Percentiles rank a stretch among this genome's conserved stretches.
These are phyloP conservation scores for Acrossocheilus fasciatus DNA, from an alignment of 2,797 vertebrate species.

Conservation along the genomic window DNA sequence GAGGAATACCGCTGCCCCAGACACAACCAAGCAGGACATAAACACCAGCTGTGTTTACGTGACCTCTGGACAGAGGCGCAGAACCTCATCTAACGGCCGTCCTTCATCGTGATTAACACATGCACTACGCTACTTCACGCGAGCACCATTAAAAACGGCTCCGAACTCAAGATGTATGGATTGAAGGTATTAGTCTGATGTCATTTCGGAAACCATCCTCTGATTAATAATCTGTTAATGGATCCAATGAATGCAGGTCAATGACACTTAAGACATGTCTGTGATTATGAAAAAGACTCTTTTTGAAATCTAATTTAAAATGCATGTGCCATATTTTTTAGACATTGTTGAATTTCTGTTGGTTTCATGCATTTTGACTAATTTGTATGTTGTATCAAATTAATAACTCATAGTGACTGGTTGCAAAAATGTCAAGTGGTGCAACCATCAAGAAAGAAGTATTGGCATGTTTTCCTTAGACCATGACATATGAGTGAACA, in stretches of 20 bases:
- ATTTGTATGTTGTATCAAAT: background rate
- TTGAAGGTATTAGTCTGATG: background rate
- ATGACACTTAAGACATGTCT: background rate
- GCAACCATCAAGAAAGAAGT: background rate
- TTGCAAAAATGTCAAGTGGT: background rate
- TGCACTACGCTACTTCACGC: conserved; percentile 44
- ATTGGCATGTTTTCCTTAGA: background rate
- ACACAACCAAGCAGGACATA: conserved; percentile 62
- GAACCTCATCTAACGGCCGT: conserved; percentile 50
- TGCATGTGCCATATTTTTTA: background rate
- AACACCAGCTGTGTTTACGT: conserved; percentile 84
- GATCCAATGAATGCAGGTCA: background rate
- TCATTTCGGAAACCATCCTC: background rate
- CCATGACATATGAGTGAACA: background rate
- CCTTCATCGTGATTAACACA: conserved; percentile 54
- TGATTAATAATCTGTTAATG: conserved; percentile 9
- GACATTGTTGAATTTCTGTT: background rate
- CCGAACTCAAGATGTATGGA: background rate
- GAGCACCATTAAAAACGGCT: background rate
- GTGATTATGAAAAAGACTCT: background rate
- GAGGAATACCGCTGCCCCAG: conserved; percentile 37
- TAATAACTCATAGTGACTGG: background rate
- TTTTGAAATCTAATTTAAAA: background rate
- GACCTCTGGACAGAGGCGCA: conserved; percentile 73
- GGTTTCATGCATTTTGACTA: background rate